phyloP scores from a whole-genome alignment of 2,888 invertebrate species.

The Pecten maximus region DNA sequence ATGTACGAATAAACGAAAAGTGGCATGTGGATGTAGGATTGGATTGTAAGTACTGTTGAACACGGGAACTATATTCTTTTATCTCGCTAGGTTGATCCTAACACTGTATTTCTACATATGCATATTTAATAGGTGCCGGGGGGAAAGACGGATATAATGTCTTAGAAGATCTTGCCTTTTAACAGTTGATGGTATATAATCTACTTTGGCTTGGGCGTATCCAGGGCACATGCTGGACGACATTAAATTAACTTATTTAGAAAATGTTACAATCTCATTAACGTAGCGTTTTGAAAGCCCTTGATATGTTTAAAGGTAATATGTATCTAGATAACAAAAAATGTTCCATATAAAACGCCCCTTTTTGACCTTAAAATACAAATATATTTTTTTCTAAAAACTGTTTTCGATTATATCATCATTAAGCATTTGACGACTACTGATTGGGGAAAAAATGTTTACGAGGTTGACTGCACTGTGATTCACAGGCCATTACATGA shows the following conservation, averaged over 20 bases:
- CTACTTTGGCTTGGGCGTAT: neutral
- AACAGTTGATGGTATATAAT: neutral
- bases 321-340: neutral
- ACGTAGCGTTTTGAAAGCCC: too few relatives aligned
- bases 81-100: neutral
- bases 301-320: neutral
- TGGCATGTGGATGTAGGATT: neutral
- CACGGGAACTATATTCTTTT: neutral
- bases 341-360: neutral
- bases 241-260: neutral
- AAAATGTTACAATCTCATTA: neutral
- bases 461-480: neutral
- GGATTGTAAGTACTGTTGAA: neutral
- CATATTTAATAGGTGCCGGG: neutral
- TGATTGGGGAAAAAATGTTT: too few relatives aligned
- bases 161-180: constrained; percentile 25
- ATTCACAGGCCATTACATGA: neutral
- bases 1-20: constrained; percentile 11
- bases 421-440: neutral
- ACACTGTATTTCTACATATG: neutral
- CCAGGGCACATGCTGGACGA: neutral
- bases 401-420: neutral
- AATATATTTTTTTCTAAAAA: neutral
- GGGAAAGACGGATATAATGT: neutral
- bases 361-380: neutral